Evolutionary conservation across 2,113 vertebrate species (phyloP), one percentile per base, ranked within the genome.

Genomic region (Thalassoma bifasciatum): DNA sequence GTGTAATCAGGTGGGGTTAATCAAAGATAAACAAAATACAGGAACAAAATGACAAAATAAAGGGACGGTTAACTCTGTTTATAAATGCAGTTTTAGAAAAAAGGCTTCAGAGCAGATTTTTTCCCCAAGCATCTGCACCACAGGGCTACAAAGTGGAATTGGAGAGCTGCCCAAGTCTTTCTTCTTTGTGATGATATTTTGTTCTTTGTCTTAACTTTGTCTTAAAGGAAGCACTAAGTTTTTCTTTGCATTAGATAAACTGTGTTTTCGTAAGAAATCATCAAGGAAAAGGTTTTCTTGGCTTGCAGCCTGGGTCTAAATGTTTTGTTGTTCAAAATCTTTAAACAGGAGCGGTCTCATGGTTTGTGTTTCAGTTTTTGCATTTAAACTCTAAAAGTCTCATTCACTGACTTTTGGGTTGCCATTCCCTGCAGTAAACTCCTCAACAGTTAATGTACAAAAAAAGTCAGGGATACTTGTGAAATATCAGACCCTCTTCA

Each of bases 401-500:
- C 11, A 24, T 38, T 57, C 3, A 60, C 8, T 51, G 4, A 24
- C 30, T 69, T n/a, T 26, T 19, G 37, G n/a, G 21, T 51, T 17
- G 17, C 47, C 30, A 1, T 60, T 30, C 16, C 8, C 38, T 51
- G 14, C 14, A 62, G 50, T 50, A 11, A 57, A 19, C 26, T 71
- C 57, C 56, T 46, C 6, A 76, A 63, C 8, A 34, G 1, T 44
- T 16, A 14, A 13, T 44, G 7, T 34, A n/a, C 21, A 19, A 63
- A 61, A 44, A 53, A 26, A 7, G 16, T 19, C 19, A 51, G 10
- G 19, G 23, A 50, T 47, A 14, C 2, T 46, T 17, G 60, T 42
- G 4, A 68, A 68, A 12, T 38, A 49, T 54, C 38, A 50, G 37
- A 30, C 49, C 46, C 61, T 38, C 13, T 64, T 50, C 26, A 30